phyloP scores from a whole-genome alignment of 2,888 invertebrate genomes.

The Oscheius sp. region DNA sequence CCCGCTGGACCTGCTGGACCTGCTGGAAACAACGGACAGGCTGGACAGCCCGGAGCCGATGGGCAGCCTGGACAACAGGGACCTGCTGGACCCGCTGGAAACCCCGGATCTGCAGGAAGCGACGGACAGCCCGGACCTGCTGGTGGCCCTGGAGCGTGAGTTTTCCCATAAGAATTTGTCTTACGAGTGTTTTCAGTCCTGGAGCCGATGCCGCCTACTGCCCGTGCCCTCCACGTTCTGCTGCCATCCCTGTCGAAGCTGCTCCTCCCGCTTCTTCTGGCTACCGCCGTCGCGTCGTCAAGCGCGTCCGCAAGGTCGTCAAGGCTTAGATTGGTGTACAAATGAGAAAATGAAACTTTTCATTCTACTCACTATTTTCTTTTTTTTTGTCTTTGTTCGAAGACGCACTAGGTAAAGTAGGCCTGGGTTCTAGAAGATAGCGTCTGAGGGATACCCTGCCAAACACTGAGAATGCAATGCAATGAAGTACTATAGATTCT shows the following conservation, averaged over 20 bases:
- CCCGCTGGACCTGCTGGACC: constrained; percentile 58
- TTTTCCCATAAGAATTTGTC: neutral
- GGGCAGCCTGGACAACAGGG: constrained; percentile 54
- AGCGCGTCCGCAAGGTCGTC: constrained; percentile 14
- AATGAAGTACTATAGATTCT: too few relatives aligned
- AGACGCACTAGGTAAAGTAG: too few relatives aligned
- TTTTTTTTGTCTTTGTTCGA: too few relatives aligned
- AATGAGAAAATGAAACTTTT: too few relatives aligned
- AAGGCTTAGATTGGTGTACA: constrained; percentile 4
- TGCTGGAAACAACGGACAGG: constrained; percentile 52
- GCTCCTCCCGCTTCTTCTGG: constrained; percentile 19
- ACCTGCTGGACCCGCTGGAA: constrained; percentile 58
- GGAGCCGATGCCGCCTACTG: constrained; percentile 33
- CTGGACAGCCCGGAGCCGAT: constrained; percentile 41
- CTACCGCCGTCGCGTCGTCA: constrained; percentile 27
- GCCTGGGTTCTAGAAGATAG: too few relatives aligned
- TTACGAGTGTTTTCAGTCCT: constrained; percentile 6
- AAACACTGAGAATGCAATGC: too few relatives aligned
- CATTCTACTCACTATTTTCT: too few relatives aligned
- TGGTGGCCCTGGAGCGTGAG: constrained; percentile 52
- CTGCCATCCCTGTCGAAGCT: constrained; percentile 2
- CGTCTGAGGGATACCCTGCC: too few relatives aligned
- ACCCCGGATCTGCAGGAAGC: constrained; percentile 53
- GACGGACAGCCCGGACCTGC: constrained; percentile 59
- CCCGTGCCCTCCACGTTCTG: constrained; percentile 25